Percentiles rank a stretch among this genome's conserved stretches.
Evolutionary conservation across 2,888 invertebrate species (phyloP).

Genomic region (Agrochola lota): DNA sequence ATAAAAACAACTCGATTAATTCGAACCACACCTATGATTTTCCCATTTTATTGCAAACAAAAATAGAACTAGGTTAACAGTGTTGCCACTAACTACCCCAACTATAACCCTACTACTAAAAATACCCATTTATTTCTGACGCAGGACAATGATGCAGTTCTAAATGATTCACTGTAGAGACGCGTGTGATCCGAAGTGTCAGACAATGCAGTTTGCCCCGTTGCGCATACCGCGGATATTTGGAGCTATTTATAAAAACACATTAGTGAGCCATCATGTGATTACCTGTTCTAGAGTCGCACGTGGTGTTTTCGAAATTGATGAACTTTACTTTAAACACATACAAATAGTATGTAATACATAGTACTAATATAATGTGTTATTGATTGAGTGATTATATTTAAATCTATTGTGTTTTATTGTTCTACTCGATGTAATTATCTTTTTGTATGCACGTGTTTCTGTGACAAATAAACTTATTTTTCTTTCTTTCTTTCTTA

Average conservation of each 20-base stretch:
- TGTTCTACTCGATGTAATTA: too few relatives aligned
- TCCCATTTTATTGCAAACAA: background rate
- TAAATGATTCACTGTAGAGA: conserved; percentile 49
- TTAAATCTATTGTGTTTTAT: too few relatives aligned
- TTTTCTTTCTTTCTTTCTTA: too few relatives aligned
- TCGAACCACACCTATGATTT: background rate
- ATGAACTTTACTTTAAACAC: conserved; percentile 5
- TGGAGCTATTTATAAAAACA: conserved; percentile 54
- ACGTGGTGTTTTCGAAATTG: conserved; percentile 18
- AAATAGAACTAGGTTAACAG: conserved; percentile 45
- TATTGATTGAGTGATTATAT: background rate
- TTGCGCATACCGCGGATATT: conserved; percentile 52
- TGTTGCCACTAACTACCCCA: conserved; percentile 9
- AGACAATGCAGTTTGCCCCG: conserved; percentile 60
- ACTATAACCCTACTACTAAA: conserved; percentile 24
- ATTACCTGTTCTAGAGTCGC: conserved; percentile 39
- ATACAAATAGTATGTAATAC: background rate
- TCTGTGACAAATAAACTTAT: too few relatives aligned
- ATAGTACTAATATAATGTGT: background rate
- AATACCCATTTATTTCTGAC: conserved; percentile 36
- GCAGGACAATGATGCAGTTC: conserved; percentile 26
- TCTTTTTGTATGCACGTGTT: too few relatives aligned
- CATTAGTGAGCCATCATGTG: conserved; percentile 55
- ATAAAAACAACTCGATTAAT: background rate
- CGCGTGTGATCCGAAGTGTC: conserved; percentile 29